Evolutionary conservation across 92 coral and sea anemone species (phyloP), one percentile per base, ranked within the genome.

Genomic region (Porites cylindrica): DNA sequence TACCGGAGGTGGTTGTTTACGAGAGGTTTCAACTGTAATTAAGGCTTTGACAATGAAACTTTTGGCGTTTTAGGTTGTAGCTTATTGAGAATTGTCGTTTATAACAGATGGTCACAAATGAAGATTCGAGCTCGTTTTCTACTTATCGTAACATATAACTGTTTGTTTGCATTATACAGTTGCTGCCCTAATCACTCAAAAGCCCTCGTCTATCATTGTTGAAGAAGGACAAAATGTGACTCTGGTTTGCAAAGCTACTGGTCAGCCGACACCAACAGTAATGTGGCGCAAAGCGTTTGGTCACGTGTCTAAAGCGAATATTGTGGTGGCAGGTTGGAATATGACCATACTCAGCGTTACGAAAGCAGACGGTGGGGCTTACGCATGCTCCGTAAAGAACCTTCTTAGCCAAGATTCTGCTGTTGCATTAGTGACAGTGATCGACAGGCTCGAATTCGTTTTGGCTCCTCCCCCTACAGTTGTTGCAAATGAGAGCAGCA

Each of bases 331-430:
- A 1, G 67, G 0, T 17, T 81, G 86, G 16, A 70, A 71, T 51
- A 12, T 88, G 38, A 20, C 82, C 4, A 53, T 88, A 68, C 24
- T 24, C 51, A 81, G 21, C 29, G 81, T 65, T 1, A 21, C 56
- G 26, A 59, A 72, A 19, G 19, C 24, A 2, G 87, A 88, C 10
- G 52, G 47, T 6, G 91, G 91, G 17, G 3, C 10, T 0, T 87
- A 87, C 82, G 64, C 52, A 0, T 80, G 91, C 17, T 14, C 47
- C 7, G 91, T 76, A 20, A 23, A 21, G 21, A 80, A 80, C 43
- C 3, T 88, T 3, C 52, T 88, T 7, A 62, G 76, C 10, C 4
- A 54, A 11, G 86, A 73, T 65, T 17, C 69, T 8, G 26, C 76
- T 4, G 51, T 47, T 2, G 86, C 76, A 1, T 9, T 38, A 18